phyloP scores from a whole-genome alignment of 2,113 vertebrate species.

The Hemichromis elongatus region DNA sequence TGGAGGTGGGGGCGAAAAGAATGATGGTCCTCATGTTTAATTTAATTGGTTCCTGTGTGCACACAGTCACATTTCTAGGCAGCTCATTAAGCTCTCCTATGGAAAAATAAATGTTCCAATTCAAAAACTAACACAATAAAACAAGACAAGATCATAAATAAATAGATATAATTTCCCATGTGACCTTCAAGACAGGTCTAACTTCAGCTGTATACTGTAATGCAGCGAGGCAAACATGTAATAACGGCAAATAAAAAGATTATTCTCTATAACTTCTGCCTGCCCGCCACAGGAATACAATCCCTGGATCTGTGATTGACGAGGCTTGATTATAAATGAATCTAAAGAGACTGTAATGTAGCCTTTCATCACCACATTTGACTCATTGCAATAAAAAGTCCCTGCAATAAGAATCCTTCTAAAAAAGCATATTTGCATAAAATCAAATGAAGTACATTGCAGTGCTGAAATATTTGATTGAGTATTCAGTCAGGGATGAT shows the following conservation, averaged over 20 bases:
- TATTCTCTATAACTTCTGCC: background rate
- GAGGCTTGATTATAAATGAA: conserved; percentile 2
- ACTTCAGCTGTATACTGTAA: background rate
- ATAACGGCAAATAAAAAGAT: conserved; percentile 6
- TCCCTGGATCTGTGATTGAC: background rate
- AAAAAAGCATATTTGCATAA: background rate
- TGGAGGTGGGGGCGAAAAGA: conserved; percentile 16
- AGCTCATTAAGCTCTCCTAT: conserved; percentile 50
- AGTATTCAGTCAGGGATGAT: background rate
- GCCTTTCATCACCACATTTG: background rate
- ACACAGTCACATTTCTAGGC: conserved; percentile 38
- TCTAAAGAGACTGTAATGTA: background rate
- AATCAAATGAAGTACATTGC: background rate
- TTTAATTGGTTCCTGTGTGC: conserved; percentile 62
- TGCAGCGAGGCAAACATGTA: conserved; percentile 1
- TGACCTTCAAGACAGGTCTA: conserved; percentile 5
- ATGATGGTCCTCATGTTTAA: conserved; percentile 27
- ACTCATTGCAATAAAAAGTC: conserved; percentile 11
- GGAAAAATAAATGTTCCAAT: conserved; percentile 55
- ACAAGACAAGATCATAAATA: conserved; percentile 41
- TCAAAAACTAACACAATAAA: conserved; percentile 50
- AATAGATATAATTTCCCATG: conserved; percentile 45
- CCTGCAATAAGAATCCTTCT: background rate
- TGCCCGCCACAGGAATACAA: background rate
- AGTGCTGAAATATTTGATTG: background rate